phyloP scores from a whole-genome alignment of 1,140 invertebrate genomes.

The Apocrypta bakeri region DNA sequence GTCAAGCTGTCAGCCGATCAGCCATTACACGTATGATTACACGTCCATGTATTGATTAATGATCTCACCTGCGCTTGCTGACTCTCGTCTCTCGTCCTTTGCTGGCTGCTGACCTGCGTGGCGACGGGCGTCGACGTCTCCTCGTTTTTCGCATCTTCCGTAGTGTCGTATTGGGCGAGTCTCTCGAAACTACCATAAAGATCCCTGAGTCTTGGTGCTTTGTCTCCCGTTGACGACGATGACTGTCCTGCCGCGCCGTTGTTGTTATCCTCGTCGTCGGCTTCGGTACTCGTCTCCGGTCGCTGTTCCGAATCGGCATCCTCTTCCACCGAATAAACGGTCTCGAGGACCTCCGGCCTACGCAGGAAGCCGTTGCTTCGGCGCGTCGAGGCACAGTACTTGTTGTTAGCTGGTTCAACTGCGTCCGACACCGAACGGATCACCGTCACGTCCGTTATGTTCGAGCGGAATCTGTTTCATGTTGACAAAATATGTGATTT shows the following conservation, averaged over 20 bases:
- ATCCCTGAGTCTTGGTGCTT: conserved; percentile 59
- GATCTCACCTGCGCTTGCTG: conserved; percentile 69
- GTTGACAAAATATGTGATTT: background rate
- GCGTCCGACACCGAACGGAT: conserved; percentile 87
- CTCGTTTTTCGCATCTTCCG: conserved; percentile 59
- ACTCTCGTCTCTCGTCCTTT: conserved; percentile 68
- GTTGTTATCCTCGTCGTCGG: conserved; percentile 64
- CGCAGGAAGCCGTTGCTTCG: conserved; percentile 84
- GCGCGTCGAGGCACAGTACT: conserved; percentile 79
- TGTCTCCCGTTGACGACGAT: background rate
- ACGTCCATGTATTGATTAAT: conserved; percentile 18
- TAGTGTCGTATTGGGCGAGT: conserved; percentile 67
- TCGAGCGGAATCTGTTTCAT: conserved; percentile 67
- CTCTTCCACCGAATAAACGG: conserved; percentile 89
- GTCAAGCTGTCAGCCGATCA: no score
- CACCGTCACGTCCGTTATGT: conserved; percentile 79
- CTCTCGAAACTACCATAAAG: conserved; percentile 73
- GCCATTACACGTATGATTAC: no score
- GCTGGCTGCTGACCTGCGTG: conserved; percentile 4
- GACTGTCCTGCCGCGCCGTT: background rate
- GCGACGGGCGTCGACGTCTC: conserved; percentile 6
- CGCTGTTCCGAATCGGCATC: conserved; percentile 80
- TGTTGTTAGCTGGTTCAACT: conserved; percentile 80
- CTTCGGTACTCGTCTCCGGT: conserved; percentile 62
- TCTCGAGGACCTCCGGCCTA: conserved; percentile 87